phyloP scores from a whole-genome alignment of 2,113 vertebrate species.

The Larimichthys polyactis region DNA sequence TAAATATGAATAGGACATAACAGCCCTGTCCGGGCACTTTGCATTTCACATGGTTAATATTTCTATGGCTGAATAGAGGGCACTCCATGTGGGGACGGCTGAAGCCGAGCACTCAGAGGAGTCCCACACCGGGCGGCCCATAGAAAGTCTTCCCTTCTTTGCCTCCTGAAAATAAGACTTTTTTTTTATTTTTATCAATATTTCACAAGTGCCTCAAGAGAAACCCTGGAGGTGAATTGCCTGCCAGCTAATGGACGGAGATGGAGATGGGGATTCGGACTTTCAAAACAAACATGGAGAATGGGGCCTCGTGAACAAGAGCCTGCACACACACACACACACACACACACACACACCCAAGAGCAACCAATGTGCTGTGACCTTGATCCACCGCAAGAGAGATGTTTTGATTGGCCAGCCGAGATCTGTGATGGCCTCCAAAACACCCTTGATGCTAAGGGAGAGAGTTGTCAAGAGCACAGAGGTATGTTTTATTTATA shows the following conservation, averaged over 20 bases:
- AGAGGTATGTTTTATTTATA: constrained; percentile 84
- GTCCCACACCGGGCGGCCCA: constrained; percentile 73
- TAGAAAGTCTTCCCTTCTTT: constrained; percentile 69
- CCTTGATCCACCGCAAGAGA: constrained; percentile 78
- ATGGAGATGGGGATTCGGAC: constrained; percentile 94
- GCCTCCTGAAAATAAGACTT: constrained; percentile 82
- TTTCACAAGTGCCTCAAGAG: constrained; percentile 98
- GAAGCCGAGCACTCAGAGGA: constrained; percentile 75
- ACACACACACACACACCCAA: constrained; percentile 21
- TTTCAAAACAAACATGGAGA: constrained; percentile 94
- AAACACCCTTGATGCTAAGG: constrained; percentile 75
- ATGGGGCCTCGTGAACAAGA: constrained; percentile 65
- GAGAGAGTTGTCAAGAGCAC: constrained; percentile 75
- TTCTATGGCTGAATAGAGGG: constrained; percentile 78
- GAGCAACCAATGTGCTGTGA: constrained; percentile 66
- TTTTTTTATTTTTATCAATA: constrained; percentile 95
- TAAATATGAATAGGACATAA: constrained; percentile 86
- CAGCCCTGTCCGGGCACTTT: constrained; percentile 81
- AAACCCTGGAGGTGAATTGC: constrained; percentile 94
- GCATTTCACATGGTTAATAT: constrained; percentile 84
- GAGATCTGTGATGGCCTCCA: constrained; percentile 76
- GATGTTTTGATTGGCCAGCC: constrained; percentile 74
- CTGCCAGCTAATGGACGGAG: constrained; percentile 96
- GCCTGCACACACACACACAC: constrained; percentile 22
- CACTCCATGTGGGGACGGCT: constrained; percentile 73